phyloP scores from a whole-genome alignment of 2,888 invertebrate species.

The Perdita meconis region DNA sequence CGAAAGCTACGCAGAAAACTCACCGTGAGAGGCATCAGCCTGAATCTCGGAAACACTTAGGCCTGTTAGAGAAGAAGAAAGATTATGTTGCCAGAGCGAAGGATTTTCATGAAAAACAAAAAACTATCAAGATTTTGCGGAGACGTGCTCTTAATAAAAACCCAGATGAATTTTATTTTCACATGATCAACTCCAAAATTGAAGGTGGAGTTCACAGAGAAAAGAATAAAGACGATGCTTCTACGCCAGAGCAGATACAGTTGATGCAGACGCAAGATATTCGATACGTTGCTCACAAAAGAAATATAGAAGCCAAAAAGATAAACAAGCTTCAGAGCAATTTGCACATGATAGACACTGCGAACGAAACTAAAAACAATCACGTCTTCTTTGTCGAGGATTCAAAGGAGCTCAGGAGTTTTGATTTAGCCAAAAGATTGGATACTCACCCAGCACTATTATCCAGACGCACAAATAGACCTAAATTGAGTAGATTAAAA shows the following conservation, averaged over 20 bases:
- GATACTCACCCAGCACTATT: slow-evolving; percentile 91
- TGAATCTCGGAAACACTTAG: slow-evolving; percentile 90
- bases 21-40: slow-evolving; percentile 95
- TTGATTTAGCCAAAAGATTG: slow-evolving; percentile 89
- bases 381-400: slow-evolving; percentile 92
- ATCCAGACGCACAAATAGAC: slow-evolving; percentile 89
- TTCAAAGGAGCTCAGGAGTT: slow-evolving; percentile 86
- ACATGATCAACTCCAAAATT: slow-evolving; percentile 96
- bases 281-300: slow-evolving; percentile 94
- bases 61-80: slow-evolving; percentile 94
- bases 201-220: slow-evolving; percentile 87
- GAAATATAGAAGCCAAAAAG: slow-evolving; percentile 92
- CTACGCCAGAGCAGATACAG: slow-evolving; percentile 93
- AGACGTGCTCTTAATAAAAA: slow-evolving; percentile 96
- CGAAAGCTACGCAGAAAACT: slow-evolving; percentile 93
- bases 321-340: slow-evolving; percentile 90
- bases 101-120: slow-evolving; percentile 93
- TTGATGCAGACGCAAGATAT: slow-evolving; percentile 96
- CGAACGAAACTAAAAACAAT: slow-evolving; percentile 88
- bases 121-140: slow-evolving; percentile 91
- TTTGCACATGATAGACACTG: slow-evolving; percentile 92
- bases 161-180: slow-evolving; percentile 99
- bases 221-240: slow-evolving; percentile 88
- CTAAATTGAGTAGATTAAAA: slow-evolving; percentile 86
- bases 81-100: slow-evolving; percentile 92